Base-by-base conservation (phyloP, 2,888 invertebrate species). In the Zygogramma bicolorata region DNA sequence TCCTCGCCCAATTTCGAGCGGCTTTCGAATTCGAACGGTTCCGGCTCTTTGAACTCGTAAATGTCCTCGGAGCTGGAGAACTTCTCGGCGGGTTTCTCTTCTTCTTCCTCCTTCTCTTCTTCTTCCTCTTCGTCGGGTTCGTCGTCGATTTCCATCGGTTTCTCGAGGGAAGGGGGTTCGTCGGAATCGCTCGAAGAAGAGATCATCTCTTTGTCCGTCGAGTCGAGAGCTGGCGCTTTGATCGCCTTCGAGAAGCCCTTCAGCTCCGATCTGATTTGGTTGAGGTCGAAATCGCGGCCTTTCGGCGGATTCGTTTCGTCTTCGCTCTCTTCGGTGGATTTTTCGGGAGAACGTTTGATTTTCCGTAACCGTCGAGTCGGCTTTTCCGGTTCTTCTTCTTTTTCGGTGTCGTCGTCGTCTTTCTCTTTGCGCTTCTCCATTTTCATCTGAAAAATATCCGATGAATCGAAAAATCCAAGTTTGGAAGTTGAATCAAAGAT, bases 21-120 rank as follows among this genome's bases (percentile, higher is more conserved):
- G 7, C 93, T 90, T 86, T 95, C 95, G 78, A 95, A 91, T 84
- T 95, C 95, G 83, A 95, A 95, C 0, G 95, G 95, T 85, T 96
- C 95, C 0, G 95, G 95, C 85, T 96, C 95, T 85, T 95, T 95
- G 83, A 96, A 96, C 86, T 96, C 95, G 83, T 96, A 96, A 73
- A 95, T 92, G 84, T 96, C 95, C 82, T 89, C 81, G 71, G 86
- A 81, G 81, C 81, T 81, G 20, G 80, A 78, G 3, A 74, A 77
- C 78, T 79, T 79, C 79, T 85, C 76, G 34, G 75, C 61, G 15
- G 76, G 68, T 42, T 83, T 81, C 57, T 81, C 80, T 13, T 76
- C 49, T 72, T 82, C 84, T 60, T 84, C 84, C 15, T 78, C 80
- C n/a, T 76, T 46, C 73, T 82, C 84, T 60, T 84, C 84, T 20